Evolutionary conservation across 2,113 vertebrate genomes (phyloP).

Genomic region (Peromyscus californicus): DNA sequence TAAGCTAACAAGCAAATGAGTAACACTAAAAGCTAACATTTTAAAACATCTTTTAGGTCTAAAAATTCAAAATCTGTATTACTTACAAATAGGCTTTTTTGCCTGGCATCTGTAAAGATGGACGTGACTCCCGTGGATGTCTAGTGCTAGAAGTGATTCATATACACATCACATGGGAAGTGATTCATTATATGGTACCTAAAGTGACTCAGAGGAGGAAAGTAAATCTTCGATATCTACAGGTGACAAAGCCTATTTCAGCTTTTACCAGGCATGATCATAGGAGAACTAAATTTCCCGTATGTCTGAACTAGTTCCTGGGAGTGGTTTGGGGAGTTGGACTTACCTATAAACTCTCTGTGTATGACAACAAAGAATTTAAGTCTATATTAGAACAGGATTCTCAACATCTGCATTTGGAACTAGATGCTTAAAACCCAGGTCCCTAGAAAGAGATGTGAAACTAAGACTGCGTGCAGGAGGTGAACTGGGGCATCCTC

Average conservation of each 20-base stretch:
- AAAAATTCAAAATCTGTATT: slow-evolving; percentile 6
- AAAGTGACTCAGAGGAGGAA: slow-evolving; percentile 66
- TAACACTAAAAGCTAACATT: not conserved
- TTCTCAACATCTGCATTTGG: not conserved
- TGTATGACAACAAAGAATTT: not conserved
- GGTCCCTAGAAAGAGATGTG: not conserved
- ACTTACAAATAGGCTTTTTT: not conserved
- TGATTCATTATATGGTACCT: slow-evolving; percentile 62
- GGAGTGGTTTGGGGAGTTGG: not conserved
- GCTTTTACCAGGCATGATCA: not conserved
- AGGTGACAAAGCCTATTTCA: slow-evolving; percentile 49
- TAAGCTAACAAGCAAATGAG: not conserved
- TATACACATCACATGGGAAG: not conserved
- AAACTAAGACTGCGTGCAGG: not conserved
- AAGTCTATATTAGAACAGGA: not conserved
- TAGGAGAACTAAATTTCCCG: slow-evolving; percentile 37
- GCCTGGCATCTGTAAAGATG: not conserved
- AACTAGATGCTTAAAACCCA: not conserved
- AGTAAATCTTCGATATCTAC: slow-evolving; percentile 12
- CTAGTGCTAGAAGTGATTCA: slow-evolving; percentile 64
- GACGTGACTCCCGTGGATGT: not conserved
- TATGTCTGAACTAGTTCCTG: slow-evolving; percentile 64
- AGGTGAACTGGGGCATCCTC: accelerated
- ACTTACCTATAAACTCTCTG: not conserved
- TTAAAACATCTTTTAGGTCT: not conserved